Conservation (phyloP, 2,797 vertebrate genomes). For the Enteromius fasciolatus region DNA sequence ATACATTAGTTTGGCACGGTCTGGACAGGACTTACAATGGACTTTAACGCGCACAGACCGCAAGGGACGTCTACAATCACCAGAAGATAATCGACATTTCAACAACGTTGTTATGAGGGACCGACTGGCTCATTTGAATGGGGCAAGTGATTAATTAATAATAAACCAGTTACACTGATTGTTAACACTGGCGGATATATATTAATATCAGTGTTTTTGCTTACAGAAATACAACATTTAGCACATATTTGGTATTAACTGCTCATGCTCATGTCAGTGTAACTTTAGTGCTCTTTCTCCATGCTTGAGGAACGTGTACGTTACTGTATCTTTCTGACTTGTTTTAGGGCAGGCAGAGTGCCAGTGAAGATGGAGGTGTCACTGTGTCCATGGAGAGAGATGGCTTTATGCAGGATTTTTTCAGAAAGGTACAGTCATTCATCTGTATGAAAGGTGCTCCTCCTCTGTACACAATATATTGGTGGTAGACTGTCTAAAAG, state of each 20-base stretch:
- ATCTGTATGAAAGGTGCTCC: background rate
- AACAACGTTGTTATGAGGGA: constrained; percentile 50
- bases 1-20: background rate
- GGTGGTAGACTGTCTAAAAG: background rate
- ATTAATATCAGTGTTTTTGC: background rate
- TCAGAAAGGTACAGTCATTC: constrained; percentile 69
- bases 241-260: too few relatives aligned
- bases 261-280: background rate
- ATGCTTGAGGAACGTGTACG: background rate
- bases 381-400: constrained; percentile 82
- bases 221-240: background rate
- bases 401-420: constrained; percentile 93
- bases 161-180: background rate
- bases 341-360: constrained; percentile 77
- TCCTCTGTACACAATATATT: background rate
- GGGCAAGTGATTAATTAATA: constrained; percentile 27
- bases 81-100: constrained; percentile 5
- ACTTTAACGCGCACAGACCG: constrained; percentile 4
- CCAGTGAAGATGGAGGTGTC: constrained; percentile 80
- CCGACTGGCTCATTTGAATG: constrained; percentile 52
- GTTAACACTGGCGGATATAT: background rate
- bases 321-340: background rate
- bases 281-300: background rate
- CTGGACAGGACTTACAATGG: constrained; percentile 37
- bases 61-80: background rate